These are phyloP conservation scores for Sphyrna mokarran DNA, from an alignment of 2,113 vertebrate genomes.

Conservation along the genomic window DNA sequence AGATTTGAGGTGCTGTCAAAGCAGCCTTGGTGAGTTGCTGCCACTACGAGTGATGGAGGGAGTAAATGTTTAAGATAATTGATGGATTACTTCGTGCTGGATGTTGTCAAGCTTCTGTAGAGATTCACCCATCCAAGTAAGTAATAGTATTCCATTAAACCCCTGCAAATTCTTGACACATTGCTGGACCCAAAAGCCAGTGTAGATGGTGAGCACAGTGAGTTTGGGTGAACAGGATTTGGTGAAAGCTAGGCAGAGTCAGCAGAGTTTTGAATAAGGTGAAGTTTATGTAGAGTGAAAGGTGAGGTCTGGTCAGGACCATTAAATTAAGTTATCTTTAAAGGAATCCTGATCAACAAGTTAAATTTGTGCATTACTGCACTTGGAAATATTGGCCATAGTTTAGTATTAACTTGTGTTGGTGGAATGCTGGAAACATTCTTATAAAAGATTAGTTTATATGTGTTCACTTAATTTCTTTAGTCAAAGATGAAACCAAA, in stretches of 20 bases:
- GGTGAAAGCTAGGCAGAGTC: background rate
- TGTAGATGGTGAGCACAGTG: background rate
- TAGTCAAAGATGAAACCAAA: background rate
- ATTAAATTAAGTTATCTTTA: background rate
- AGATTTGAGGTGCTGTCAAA: no score
- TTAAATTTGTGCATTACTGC: background rate
- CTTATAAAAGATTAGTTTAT: background rate
- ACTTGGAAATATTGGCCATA: background rate
- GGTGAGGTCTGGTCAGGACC: background rate
- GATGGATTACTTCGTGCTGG: no score
- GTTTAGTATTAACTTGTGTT: background rate
- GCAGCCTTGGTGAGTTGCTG: no score
- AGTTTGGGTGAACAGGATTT: background rate
- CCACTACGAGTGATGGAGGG: no score
- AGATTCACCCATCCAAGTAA: no score
- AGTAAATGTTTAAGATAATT: no score
- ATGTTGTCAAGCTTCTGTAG: no score
- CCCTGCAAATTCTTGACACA: background rate
- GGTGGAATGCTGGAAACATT: background rate
- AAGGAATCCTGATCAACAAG: background rate
- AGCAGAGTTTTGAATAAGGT: background rate
- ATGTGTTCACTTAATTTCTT: background rate
- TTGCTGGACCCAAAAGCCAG: background rate
- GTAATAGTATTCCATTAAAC: no score
- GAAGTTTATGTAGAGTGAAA: background rate